Evolutionary conservation across 2,888 invertebrate genomes (phyloP).

Genomic region (Drosophila lacicola): DNA sequence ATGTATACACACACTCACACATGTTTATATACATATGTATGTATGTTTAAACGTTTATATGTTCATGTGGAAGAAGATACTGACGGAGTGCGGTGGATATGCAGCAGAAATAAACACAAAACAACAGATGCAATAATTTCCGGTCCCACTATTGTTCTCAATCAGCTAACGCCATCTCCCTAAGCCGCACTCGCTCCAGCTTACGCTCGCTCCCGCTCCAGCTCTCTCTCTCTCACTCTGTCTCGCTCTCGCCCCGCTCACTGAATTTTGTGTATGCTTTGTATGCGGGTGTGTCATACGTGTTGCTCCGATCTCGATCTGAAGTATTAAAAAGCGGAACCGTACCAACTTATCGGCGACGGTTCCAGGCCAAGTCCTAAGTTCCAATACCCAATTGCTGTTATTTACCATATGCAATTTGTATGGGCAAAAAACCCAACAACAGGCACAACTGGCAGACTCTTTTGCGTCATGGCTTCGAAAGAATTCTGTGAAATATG

Average conservation of each 20-base stretch:
- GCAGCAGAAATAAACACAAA: conserved; percentile 49
- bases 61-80: conserved; percentile 23
- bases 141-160: conserved; percentile 74
- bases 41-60: conserved; percentile 5
- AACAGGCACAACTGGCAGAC: conserved; percentile 13
- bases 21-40: not conserved
- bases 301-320: conserved; percentile 27
- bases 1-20: not conserved
- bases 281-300: conserved; percentile 48
- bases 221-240: conserved; percentile 19
- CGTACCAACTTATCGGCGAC: conserved; percentile 34
- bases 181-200: conserved; percentile 24
- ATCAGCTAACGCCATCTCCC: conserved; percentile 74
- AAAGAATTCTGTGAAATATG: conserved; percentile 28
- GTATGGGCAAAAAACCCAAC: conserved; percentile 32
- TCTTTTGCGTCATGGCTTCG: conserved; percentile 35
- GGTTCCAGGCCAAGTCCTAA: conserved; percentile 34
- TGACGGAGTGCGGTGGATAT: conserved; percentile 19
- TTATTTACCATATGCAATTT: conserved; percentile 44
- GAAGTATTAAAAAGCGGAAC: conserved; percentile 32
- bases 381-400: conserved; percentile 44
- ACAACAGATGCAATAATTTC: conserved; percentile 77
- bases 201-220: conserved; percentile 1
- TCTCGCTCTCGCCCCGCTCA: not conserved
- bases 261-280: not conserved